phyloP scores from a whole-genome alignment of 2,113 vertebrate species.

The Plecotus auritus region DNA sequence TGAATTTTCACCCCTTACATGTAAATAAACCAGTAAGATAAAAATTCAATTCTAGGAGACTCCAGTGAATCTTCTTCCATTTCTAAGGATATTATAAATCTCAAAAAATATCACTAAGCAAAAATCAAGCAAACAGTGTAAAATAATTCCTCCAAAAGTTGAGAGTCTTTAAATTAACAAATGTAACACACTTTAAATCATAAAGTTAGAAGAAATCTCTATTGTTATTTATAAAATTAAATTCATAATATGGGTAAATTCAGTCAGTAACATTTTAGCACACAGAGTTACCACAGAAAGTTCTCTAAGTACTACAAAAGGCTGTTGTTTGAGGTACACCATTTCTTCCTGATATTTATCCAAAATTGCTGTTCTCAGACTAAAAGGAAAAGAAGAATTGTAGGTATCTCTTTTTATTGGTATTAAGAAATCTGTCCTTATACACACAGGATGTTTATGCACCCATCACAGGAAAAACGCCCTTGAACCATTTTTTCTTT shows the following conservation, averaged over 20 bases:
- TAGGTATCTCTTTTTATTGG: background rate
- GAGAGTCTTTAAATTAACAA: background rate
- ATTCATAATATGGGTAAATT: conserved; percentile 6
- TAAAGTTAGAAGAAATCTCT: background rate
- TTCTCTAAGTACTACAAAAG: background rate
- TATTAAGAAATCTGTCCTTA: background rate
- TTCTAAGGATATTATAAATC: background rate
- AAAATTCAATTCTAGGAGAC: background rate
- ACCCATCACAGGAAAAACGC: background rate
- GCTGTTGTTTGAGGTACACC: background rate
- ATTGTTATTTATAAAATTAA: background rate
- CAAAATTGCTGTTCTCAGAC: background rate
- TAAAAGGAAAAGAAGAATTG: background rate
- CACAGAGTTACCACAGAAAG: conserved; percentile 5
- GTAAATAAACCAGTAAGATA: conserved; percentile 24
- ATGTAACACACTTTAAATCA: background rate
- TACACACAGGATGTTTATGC: background rate
- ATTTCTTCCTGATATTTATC: conserved; percentile 21
- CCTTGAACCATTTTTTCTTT: background rate
- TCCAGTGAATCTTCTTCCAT: background rate
- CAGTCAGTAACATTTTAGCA: background rate
- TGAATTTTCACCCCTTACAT: background rate
- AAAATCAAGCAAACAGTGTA: background rate
- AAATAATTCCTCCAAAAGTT: background rate
- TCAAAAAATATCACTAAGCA: background rate